Conservation (phyloP, 2,888 invertebrate species). For the Drosophila ustulata region DNA sequence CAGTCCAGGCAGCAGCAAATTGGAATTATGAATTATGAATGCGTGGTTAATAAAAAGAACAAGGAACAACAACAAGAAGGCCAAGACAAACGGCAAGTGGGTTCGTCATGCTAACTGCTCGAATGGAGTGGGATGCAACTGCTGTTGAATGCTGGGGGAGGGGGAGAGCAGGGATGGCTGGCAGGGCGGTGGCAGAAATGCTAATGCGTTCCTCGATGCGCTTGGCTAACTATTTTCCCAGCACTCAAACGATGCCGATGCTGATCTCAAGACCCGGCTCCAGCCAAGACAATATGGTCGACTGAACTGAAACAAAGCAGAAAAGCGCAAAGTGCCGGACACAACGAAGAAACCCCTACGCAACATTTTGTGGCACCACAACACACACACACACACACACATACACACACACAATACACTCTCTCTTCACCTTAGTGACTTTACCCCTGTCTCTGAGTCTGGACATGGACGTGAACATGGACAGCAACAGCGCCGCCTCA, state of each 20-base stretch:
- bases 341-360: slow-evolving; percentile 76
- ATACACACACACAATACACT: background rate
- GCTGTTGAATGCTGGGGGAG: background rate
- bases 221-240: slow-evolving; percentile 78
- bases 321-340: slow-evolving; percentile 76
- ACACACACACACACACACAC: background rate
- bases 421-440: background rate
- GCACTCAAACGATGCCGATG: slow-evolving; percentile 79
- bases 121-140: slow-evolving; percentile 34
- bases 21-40: slow-evolving; percentile 83
- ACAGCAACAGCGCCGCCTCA: slow-evolving; percentile 55
- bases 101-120: slow-evolving; percentile 71
- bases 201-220: slow-evolving; percentile 79
- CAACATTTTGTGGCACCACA: slow-evolving; percentile 47
- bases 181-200: slow-evolving; percentile 62
- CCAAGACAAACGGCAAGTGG: slow-evolving; percentile 57
- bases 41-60: slow-evolving; percentile 79
- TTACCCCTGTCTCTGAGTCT: background rate
- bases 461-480: slow-evolving; percentile 43
- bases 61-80: slow-evolving; percentile 31
- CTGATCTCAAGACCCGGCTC: slow-evolving; percentile 36
- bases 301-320: slow-evolving; percentile 80
- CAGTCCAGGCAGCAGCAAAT: slow-evolving; percentile 77
- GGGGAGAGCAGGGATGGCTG: slow-evolving; percentile 40
- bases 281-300: slow-evolving; percentile 74